phyloP scores from a whole-genome alignment of 2,888 invertebrate species.

The Cantharis rustica region DNA sequence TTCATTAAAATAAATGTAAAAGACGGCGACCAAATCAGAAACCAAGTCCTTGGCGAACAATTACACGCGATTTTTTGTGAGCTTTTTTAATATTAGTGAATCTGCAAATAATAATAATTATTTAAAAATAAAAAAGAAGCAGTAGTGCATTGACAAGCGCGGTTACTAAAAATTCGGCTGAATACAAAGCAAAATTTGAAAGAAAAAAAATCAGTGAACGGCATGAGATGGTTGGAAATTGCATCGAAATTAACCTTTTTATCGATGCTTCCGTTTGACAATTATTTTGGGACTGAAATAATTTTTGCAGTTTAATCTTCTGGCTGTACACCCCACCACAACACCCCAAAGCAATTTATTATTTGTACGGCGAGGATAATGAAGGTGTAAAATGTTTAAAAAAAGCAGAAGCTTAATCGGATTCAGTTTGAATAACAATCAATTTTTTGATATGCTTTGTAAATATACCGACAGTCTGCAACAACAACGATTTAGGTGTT shows the following conservation, averaged over 20 bases:
- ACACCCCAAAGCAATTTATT: background rate
- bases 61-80: background rate
- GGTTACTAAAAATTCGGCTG: background rate
- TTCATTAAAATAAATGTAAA: too few relatives aligned
- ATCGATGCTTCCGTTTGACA: background rate
- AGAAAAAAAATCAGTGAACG: background rate
- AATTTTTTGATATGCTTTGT: constrained; percentile 2
- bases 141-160: background rate
- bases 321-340: background rate
- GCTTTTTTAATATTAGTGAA: background rate
- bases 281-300: background rate
- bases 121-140: background rate
- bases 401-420: constrained; percentile 1
- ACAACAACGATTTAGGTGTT: constrained; percentile 21
- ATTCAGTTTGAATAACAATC: background rate
- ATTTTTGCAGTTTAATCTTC: background rate
- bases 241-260: background rate
- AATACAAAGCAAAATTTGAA: background rate
- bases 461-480: constrained; percentile 16
- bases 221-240: background rate
- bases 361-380: background rate
- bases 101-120: background rate
- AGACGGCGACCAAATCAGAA: background rate
- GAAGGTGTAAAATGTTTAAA: background rate
- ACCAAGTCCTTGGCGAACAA: background rate